Base-by-base conservation (phyloP, 2,113 vertebrate species). In the Xenus cinereus region DNA sequence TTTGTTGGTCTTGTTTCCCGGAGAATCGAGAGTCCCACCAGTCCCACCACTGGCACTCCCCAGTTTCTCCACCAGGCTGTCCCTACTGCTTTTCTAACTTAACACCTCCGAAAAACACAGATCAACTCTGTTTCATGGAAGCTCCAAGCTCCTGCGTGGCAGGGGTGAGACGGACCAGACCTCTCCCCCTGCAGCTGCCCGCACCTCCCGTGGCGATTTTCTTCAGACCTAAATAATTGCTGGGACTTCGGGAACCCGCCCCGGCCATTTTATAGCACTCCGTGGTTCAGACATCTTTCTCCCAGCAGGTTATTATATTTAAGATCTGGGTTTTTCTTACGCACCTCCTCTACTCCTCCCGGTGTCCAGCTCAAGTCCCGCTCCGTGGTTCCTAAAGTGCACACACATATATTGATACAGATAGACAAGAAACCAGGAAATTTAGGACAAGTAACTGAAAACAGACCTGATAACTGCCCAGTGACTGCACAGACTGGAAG, bases 371-470 rank as follows among this genome's bases (percentile, higher is more conserved):
- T 91, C 87, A 93, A 79, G 57, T 93, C 84, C 94, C 78, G 84
- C 87, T 89, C 90, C 82, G 35, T 23, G 82, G 90, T 1, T 94
- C 94, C 95, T 93, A 23, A 84, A 89, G 81, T 50, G 81, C 81
- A 93, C 85, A 80, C 5, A 78, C 89, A 95, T 0, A 64, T 14
- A 37, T 83, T 60, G 91, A 46, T 87, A 89, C 45, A 93, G 69
- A 78, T 15, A 88, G 86, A 88, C 57, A 72, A 76, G 83, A 90
- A 90, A 92, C 53, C 75, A 56, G 88, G 17, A 59, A 54, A 85
- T 83, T 88, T 83, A 88, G 91, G 93, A 91, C 73, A 95, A 93
- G 81, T 3, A 89, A 94, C 84, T 68, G 86, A 60, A 91, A 95
- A 89, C 90, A 95, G 84, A 93, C 89, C 89, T 93, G 92, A 60